A percentile compares a stretch with the other conserved stretches of the same genome.
phyloP scores from a whole-genome alignment of 2,888 invertebrate species.

The Amphimallon solstitiale region DNA sequence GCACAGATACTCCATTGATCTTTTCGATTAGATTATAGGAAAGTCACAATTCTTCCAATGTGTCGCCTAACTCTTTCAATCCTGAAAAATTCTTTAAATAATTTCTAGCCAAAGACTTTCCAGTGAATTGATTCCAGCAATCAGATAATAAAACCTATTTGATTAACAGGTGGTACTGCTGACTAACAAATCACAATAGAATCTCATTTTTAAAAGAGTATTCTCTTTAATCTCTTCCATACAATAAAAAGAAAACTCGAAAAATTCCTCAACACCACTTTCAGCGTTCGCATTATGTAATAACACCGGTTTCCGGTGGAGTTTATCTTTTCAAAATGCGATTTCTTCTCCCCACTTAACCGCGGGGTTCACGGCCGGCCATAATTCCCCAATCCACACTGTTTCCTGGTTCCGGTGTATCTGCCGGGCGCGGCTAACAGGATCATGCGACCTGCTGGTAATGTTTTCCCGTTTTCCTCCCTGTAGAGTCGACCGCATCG shows the following conservation, averaged over 20 bases:
- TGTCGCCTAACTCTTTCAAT: too few species aligned
- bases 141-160: too few species aligned
- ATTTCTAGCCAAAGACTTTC: too few species aligned
- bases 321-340: constrained; percentile 37
- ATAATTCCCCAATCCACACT: constrained; percentile 49
- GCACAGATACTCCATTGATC: too few species aligned
- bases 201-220: too few species aligned
- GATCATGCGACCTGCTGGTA: constrained; percentile 64
- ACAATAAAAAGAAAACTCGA: not conserved
- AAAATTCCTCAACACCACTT: constrained; percentile 6
- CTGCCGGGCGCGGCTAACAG: constrained; percentile 61
- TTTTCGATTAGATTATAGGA: too few species aligned
- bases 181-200: too few species aligned
- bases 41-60: too few species aligned
- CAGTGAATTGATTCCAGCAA: too few species aligned
- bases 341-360: constrained; percentile 45
- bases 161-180: too few species aligned
- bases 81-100: too few species aligned
- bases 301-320: constrained; percentile 20
- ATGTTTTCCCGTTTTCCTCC: constrained; percentile 62
- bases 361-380: constrained; percentile 44
- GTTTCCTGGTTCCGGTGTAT: constrained; percentile 58
- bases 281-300: constrained; percentile 4
- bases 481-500: constrained; percentile 33
- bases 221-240: too few species aligned